Percentiles rank a stretch among this genome's conserved stretches.
phyloP scores from a whole-genome alignment of 2,888 invertebrate genomes.

The Xylota segnis region DNA sequence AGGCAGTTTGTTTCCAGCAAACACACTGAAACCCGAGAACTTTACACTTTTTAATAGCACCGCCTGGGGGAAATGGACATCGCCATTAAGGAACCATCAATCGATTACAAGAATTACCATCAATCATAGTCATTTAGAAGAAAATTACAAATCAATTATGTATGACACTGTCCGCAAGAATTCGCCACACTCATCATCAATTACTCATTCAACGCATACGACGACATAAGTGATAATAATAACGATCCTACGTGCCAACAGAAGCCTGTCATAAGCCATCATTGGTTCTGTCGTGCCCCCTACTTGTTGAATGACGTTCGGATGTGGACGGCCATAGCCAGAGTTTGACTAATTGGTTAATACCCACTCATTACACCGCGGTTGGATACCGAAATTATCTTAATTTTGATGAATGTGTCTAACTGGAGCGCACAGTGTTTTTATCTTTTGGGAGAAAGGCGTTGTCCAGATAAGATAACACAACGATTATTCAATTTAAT shows the following conservation, averaged over 20 bases:
- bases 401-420: constrained; percentile 32
- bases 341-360: constrained; percentile 16
- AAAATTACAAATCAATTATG: constrained; percentile 1
- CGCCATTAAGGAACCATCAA: neutral
- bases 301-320: constrained; percentile 34
- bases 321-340: neutral
- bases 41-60: too few relatives aligned
- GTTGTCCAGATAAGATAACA: constrained; percentile 40
- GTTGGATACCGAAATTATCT: constrained; percentile 21
- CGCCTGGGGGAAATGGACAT: too few relatives aligned
- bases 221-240: neutral
- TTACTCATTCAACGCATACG: constrained; percentile 6
- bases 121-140: constrained; percentile 34
- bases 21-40: too few relatives aligned
- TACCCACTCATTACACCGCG: neutral
- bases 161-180: neutral
- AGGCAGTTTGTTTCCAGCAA: too few relatives aligned
- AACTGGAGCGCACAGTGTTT: neutral
- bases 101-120: neutral
- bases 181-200: constrained; percentile 3
- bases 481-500: constrained; percentile 39
- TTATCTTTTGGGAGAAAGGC: neutral
- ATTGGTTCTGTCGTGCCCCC: neutral
- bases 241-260: neutral
- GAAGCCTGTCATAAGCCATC: constrained; percentile 3